These are phyloP conservation scores for Andrena praecox DNA, from an alignment of 2,888 invertebrate species.

Conservation along the genomic window DNA sequence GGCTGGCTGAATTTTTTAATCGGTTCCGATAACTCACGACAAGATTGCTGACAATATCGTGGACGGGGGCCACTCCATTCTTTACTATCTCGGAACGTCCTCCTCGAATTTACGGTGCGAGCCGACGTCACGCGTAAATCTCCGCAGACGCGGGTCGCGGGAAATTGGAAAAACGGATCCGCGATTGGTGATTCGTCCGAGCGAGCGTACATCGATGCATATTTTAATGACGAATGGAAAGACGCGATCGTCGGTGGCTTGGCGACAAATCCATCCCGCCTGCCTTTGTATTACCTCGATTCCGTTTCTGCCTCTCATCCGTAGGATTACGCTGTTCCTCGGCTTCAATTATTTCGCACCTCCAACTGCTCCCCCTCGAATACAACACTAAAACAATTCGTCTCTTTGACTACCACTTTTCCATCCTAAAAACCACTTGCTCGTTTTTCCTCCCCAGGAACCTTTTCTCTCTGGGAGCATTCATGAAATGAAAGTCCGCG, in stretches of 20 bases:
- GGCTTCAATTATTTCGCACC: neutral
- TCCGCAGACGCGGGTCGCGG: constrained; percentile 63
- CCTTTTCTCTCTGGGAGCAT: neutral
- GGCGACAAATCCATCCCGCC: constrained; percentile 76
- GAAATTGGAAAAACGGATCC: constrained; percentile 75
- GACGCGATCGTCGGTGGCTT: constrained; percentile 58
- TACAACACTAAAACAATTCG: neutral
- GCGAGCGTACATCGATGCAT: constrained; percentile 72
- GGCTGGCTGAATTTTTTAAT: constrained; percentile 44
- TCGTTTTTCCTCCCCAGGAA: neutral
- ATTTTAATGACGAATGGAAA: constrained; percentile 79
- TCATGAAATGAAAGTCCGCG: neutral
- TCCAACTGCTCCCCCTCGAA: neutral
- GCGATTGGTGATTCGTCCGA: constrained; percentile 70
- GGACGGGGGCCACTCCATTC: constrained; percentile 61
- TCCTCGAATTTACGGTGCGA: constrained; percentile 70
- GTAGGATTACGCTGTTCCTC: neutral
- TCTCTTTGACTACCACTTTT: neutral
- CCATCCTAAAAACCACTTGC: neutral
- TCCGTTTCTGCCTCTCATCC: neutral
- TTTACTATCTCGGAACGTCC: constrained; percentile 61
- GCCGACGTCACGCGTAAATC: constrained; percentile 70
- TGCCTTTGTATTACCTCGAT: constrained; percentile 7
- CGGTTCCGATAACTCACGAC: constrained; percentile 55
- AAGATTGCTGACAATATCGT: constrained; percentile 66